A percentile compares a stretch with the other conserved stretches of the same genome.
These are phyloP conservation scores for Heliconius erato DNA, from an alignment of 2,888 invertebrate genomes.

Conservation along the genomic window DNA sequence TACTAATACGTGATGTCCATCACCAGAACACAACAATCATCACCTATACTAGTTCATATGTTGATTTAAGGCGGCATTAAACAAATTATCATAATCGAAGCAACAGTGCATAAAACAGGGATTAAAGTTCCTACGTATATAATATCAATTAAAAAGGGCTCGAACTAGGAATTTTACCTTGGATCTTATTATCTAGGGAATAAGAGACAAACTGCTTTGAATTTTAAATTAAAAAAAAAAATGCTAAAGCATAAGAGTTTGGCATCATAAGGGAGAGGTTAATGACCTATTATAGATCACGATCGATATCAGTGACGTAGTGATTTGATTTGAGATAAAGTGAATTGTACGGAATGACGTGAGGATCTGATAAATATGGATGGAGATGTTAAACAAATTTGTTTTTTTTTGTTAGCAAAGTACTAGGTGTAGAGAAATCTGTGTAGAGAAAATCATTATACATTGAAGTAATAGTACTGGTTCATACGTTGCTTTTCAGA, in stretches of 20 bases:
- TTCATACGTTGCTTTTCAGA: too few species aligned
- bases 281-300: constrained; percentile 47
- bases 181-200: not conserved
- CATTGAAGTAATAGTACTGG: not conserved
- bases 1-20: constrained; percentile 8
- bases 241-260: constrained; percentile 38
- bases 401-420: not conserved
- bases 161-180: not conserved
- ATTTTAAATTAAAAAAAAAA: not conserved
- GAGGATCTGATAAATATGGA: constrained; percentile 43
- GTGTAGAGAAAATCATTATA: not conserved
- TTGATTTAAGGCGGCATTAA: constrained; percentile 70
- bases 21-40: constrained; percentile 9
- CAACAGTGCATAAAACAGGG: constrained; percentile 66
- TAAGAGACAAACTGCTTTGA: constrained; percentile 33
- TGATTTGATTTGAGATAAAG: constrained; percentile 50
- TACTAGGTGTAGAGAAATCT: not conserved
- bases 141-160: constrained; percentile 50
- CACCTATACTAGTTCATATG: constrained; percentile 47
- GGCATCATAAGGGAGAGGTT: constrained; percentile 45
- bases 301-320: constrained; percentile 44
- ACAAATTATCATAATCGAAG: constrained; percentile 74
- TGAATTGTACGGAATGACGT: constrained; percentile 42
- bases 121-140: constrained; percentile 43
- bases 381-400: constrained; percentile 43